Percentiles rank a stretch among this genome's conserved stretches.
phyloP scores from a whole-genome alignment of 92 coral and sea anemone genomes.

The Heliopora coerulea region DNA sequence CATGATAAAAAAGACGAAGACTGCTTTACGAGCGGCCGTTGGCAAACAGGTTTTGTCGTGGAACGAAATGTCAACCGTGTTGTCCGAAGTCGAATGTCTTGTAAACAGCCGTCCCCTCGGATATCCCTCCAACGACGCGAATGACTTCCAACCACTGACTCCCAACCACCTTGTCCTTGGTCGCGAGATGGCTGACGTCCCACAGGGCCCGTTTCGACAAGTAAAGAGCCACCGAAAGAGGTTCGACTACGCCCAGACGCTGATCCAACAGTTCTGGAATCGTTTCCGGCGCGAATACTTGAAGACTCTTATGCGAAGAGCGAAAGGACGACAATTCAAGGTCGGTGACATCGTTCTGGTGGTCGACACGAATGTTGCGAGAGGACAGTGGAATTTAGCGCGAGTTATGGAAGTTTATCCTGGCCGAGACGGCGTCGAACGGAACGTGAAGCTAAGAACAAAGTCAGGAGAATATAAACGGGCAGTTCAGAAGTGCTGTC shows the following conservation, averaged over 20 bases:
- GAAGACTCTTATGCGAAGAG: conserved; percentile 13
- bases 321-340: conserved; percentile 23
- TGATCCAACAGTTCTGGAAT: conserved; percentile 49
- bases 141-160: conserved; percentile 46
- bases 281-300: conserved; percentile 22
- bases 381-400: too few species aligned
- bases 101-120: conserved; percentile 48
- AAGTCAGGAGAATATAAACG: conserved; percentile 31
- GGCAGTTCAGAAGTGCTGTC: conserved; percentile 55
- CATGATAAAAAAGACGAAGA: conserved; percentile 41
- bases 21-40: conserved; percentile 28
- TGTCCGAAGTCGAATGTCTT: conserved; percentile 48
- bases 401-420: too few species aligned
- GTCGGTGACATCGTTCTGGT: conserved; percentile 3
- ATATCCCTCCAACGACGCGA: conserved; percentile 48
- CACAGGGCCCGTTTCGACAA: conserved; percentile 42
- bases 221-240: conserved; percentile 44
- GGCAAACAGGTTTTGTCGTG: conserved; percentile 40
- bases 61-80: conserved; percentile 44
- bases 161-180: conserved; percentile 42
- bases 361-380: conserved; percentile 26
- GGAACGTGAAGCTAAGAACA: conserved; percentile 52
- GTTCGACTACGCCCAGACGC: conserved; percentile 43
- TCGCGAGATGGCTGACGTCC: conserved; percentile 29
- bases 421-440: conserved; percentile 47